Conservation (phyloP, 1,140 invertebrate genomes). For the Uloborus diversus region DNA sequence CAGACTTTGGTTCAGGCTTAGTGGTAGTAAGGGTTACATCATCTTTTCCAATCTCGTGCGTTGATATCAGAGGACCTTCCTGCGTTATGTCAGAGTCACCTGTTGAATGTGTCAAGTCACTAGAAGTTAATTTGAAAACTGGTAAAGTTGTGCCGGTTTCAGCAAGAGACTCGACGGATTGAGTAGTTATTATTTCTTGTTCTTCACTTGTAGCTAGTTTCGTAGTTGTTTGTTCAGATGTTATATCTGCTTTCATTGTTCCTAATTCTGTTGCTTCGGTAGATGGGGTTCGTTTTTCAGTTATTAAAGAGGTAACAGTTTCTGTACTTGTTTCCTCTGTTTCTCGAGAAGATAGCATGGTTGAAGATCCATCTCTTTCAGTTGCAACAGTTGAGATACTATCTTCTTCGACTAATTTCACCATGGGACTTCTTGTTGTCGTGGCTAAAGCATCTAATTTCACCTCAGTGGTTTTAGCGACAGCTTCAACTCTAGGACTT, state of each 20-base stretch:
- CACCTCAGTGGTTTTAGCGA: no score
- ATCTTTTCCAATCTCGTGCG: no score
- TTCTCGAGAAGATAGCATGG: background rate
- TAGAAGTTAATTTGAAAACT: no score
- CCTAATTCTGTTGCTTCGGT: background rate
- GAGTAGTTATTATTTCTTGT: background rate
- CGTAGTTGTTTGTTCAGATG: background rate
- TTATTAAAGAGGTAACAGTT: background rate
- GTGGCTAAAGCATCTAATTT: no score
- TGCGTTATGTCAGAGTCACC: conserved; percentile 34
- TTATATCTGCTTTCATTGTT: background rate
- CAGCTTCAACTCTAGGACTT: background rate
- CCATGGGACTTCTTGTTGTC: no score
- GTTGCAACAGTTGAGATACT: no score
- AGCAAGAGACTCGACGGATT: no score
- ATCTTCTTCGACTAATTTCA: no score
- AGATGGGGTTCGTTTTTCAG: background rate
- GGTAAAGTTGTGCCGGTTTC: no score
- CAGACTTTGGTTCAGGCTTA: background rate
- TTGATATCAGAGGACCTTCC: no score
- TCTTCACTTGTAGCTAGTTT: background rate
- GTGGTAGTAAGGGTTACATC: conserved; percentile 9
- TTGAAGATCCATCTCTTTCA: background rate
- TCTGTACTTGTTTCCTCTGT: background rate
- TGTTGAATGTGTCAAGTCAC: no score